A percentile compares a stretch with the other conserved stretches of the same genome.
phyloP scores from a whole-genome alignment of 2,888 invertebrate genomes.

The Andrena haemorrhoa region DNA sequence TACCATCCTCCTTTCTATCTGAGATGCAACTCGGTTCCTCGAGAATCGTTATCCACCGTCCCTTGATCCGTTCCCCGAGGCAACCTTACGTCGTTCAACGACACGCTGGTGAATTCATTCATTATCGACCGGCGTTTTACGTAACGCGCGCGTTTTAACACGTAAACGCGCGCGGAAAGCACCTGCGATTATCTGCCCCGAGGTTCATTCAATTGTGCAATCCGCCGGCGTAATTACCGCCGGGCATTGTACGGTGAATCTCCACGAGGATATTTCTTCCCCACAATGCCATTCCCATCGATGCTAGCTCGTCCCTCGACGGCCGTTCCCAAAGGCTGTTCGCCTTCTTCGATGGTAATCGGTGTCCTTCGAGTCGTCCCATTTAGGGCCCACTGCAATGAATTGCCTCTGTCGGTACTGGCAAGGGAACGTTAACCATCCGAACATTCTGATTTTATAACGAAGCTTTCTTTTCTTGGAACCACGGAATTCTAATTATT shows the following conservation, averaged over 20 bases:
- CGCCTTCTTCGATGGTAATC: constrained; percentile 13
- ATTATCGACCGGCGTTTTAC: constrained; percentile 16
- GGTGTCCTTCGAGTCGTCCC: constrained; percentile 43
- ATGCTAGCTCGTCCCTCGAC: background rate
- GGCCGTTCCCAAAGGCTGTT: constrained; percentile 3
- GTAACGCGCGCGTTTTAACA: constrained; percentile 1
- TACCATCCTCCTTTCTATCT: no score
- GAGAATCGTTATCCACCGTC: background rate
- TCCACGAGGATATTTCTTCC: constrained; percentile 15
- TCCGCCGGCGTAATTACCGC: constrained; percentile 11
- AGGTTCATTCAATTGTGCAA: constrained; percentile 20
- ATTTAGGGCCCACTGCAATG: constrained; percentile 7
- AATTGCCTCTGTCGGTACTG: background rate
- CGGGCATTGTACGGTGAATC: constrained; percentile 34
- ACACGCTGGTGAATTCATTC: constrained; percentile 11
- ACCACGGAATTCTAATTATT: no score
- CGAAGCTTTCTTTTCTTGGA: no score
- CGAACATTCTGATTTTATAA: no score
- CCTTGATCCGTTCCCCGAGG: background rate
- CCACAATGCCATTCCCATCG: constrained; percentile 12
- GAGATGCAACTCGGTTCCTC: no score
- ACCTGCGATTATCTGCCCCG: constrained; percentile 24
- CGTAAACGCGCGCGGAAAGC: constrained; percentile 3
- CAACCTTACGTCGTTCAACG: constrained; percentile 8
- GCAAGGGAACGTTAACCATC: background rate